Base-by-base conservation (phyloP, 2,113 vertebrate genomes). In the Xyliphius kryptos region DNA sequence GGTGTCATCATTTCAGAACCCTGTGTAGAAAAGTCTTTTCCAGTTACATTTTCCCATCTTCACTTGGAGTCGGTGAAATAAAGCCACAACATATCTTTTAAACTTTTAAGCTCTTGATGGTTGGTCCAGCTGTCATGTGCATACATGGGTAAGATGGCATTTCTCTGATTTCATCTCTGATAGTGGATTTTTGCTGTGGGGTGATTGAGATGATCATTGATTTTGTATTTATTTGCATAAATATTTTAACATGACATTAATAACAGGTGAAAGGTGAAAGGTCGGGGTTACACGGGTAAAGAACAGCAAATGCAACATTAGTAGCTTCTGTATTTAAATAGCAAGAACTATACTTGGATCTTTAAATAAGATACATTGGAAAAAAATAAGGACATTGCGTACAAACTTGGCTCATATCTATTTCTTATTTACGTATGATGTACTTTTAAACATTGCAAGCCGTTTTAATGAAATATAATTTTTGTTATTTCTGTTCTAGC, bases 401-500 rank as follows among this genome's bases (percentile, higher is more conserved):
- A 41, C 57, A 59, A 52, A 60, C 43, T 78, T 74, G 70, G 73
- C 78, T 81, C 76, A 79, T 78, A 66, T 76, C 56, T 61, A 50
- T 66, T 75, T 72, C 66, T 47, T 46, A 41, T 56, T 47, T 41
- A 20, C 21, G 26, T 26, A 8, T 41, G 49, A 22, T 51, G n/a
- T 66, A 51, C 9, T 26, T 43, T 51, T 43, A 48, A 57, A 20
- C 20, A 32, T 66, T 66, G 65, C 63, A 83, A n/a, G 77, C 69
- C 66, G 70, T 80, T 77, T n/a, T n/a, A 81, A 85, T 85, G 76
- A 82, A 72, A n/a, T n/a, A n/a, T n/a, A n/a, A n/a, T 72, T 32
- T 72, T 8, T 16, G 11, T 36, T 53, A 46, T 55, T 55, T 38
- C 59, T 26, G 57, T 55, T 60, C 61, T 3, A 1, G 56, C n/a